phyloP scores from a whole-genome alignment of 30 jellyfish, hydroid and myxozoan species.

The Clytia hemisphaerica region DNA sequence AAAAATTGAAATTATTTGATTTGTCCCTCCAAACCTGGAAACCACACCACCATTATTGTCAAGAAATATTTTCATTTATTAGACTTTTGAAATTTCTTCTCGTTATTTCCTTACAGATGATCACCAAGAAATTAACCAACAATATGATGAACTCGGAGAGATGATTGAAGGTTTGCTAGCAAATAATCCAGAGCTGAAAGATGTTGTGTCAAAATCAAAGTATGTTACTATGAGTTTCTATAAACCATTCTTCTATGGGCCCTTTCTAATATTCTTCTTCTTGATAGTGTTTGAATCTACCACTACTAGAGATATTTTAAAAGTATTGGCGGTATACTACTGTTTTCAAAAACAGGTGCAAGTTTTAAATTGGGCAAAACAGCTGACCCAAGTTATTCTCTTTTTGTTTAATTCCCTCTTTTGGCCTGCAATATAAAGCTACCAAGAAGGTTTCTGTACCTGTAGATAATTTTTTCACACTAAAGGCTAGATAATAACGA shows the following conservation, averaged over 20 bases:
- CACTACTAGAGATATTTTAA: neutral
- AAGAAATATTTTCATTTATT: no score
- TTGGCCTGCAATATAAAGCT: no score
- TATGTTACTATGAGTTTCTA: neutral
- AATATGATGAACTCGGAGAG: neutral
- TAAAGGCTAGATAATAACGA: no score
- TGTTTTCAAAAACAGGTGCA: no score
- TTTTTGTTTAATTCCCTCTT: no score
- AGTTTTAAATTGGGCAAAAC: neutral
- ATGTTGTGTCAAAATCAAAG: neutral
- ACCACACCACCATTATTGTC: no score
- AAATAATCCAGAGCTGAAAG: neutral
- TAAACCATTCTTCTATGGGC: neutral
- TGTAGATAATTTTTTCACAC: no score
- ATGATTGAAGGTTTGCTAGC: constrained; percentile 2
- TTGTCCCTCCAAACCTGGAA: no score
- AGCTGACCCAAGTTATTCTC: neutral
- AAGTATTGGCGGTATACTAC: neutral
- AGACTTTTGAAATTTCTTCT: no score
- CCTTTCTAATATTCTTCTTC: neutral
- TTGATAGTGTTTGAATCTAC: neutral
- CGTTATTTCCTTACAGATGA: neutral
- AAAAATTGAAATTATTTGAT: no score
- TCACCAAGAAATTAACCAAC: constrained; percentile 8
- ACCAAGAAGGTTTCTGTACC: no score